Evolutionary conservation across 2,888 invertebrate species (phyloP), one percentile per base, ranked within the genome.

Genomic region (Lypha dubia): DNA sequence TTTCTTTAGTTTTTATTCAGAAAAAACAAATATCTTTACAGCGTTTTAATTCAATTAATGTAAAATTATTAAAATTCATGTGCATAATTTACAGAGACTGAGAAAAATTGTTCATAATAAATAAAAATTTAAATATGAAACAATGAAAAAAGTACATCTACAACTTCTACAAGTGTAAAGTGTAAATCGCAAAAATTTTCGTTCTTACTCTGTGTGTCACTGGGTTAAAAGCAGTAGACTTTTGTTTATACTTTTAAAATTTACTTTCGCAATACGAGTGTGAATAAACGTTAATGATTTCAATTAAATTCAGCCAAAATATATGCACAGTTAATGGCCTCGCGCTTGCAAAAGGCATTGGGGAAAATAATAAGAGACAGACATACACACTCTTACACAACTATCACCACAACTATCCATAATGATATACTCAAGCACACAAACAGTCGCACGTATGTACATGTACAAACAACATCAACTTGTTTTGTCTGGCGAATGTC

Each of bases 401-500:
- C 44, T 67, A 76, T 24, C 38, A 32, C 56, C 20, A 22, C n/a
- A 53, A 28, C 15, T 32, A 63, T 41, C 24, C 41, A 20, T 28
- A 28, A 2, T 41, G 7, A 44, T 6, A 44, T 5, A 44, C 15
- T n/a, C n/a, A 11, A 9, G 2, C 49, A 49, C 7, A 8, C 38
- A 8, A 1, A 22, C 35, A 32, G 1, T 28, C 17, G 22, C 56
- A 44, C 53, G 38, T 5, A 56, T 32, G 20, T 15, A 56, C 8
- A 56, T 32, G 28, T 17, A 63, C 67, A 17, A 13, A 44, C 38
- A 56, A 8, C 2, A 20, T 35, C 60, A 62, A 49, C 74, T 63
- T 75, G 67, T 62, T 65, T 80, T 84, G 84, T 84, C 84, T 84
- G 84, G 84, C 68, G 56, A 81, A 63, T 81, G 84, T 84, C 84